Conservation (phyloP, 2,888 invertebrate species). For the Girardia tigrina region DNA sequence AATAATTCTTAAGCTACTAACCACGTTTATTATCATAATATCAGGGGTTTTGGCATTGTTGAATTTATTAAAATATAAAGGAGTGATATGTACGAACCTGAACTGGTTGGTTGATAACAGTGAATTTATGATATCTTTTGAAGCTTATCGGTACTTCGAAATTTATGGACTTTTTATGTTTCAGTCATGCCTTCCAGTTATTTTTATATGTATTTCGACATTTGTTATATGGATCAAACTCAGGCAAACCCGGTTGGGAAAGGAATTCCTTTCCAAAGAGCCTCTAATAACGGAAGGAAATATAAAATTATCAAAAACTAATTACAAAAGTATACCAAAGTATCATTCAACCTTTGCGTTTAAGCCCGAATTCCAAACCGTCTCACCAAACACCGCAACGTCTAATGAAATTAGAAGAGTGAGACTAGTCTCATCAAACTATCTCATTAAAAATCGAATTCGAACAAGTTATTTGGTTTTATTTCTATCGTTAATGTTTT, state of each 20-base stretch:
- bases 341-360: background rate
- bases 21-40: background rate
- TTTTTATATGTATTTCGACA: constrained; percentile 13
- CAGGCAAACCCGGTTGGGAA: background rate
- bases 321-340: background rate
- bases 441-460: constrained; percentile 9
- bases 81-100: background rate
- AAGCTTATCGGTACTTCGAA: background rate
- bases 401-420: background rate
- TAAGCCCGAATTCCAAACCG: background rate
- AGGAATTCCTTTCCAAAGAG: background rate
- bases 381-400: background rate
- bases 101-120: background rate
- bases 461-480: constrained; percentile 21
- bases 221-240: constrained; percentile 24
- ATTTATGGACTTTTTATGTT: constrained; percentile 31
- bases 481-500: constrained; percentile 24
- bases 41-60: background rate
- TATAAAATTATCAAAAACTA: background rate
- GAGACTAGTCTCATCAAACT: background rate
- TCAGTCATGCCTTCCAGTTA: constrained; percentile 25
- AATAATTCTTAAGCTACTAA: background rate
- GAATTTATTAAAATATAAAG: background rate
- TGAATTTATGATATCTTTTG: background rate
- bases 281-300: background rate